phyloP scores from a whole-genome alignment of 2,113 vertebrate species.

The Rhea americana region DNA sequence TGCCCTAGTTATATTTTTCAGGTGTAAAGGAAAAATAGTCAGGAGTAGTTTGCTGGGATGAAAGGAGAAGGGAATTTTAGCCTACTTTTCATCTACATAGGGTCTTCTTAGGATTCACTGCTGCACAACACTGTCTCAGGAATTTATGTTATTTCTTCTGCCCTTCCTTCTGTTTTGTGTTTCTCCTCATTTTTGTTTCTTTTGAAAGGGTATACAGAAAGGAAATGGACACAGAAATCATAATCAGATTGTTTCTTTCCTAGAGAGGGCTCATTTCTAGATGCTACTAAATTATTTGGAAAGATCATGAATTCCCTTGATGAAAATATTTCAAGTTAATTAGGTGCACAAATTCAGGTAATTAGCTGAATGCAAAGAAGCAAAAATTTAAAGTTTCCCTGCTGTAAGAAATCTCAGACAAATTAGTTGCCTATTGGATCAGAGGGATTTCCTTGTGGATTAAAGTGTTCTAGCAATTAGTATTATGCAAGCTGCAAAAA shows the following conservation, averaged over 20 bases:
- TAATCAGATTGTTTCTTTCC: neutral
- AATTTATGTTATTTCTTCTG: neutral
- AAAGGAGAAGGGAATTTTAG: conserved; percentile 4
- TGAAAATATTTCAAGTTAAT: conserved; percentile 35
- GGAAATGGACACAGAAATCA: neutral
- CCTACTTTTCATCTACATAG: neutral
- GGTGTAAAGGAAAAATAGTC: neutral
- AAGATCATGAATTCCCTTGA: conserved; percentile 42
- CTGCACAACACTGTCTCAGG: neutral
- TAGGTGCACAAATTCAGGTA: conserved; percentile 25
- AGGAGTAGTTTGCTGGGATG: neutral
- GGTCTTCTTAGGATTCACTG: neutral
- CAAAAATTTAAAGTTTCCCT: conserved; percentile 25
- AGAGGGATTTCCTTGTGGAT: neutral
- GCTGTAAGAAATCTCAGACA: neutral
- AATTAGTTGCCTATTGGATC: neutral
- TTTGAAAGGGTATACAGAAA: neutral
- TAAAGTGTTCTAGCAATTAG: neutral
- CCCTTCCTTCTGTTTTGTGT: neutral
- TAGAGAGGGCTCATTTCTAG: neutral
- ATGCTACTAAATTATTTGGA: conserved; percentile 34
- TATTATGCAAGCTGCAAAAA: neutral
- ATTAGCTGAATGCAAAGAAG: conserved; percentile 20
- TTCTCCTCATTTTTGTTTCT: neutral
- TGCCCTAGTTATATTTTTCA: neutral